Evolutionary conservation across 2,113 vertebrate genomes (phyloP).

Genomic region (Bucco capensis): DNA sequence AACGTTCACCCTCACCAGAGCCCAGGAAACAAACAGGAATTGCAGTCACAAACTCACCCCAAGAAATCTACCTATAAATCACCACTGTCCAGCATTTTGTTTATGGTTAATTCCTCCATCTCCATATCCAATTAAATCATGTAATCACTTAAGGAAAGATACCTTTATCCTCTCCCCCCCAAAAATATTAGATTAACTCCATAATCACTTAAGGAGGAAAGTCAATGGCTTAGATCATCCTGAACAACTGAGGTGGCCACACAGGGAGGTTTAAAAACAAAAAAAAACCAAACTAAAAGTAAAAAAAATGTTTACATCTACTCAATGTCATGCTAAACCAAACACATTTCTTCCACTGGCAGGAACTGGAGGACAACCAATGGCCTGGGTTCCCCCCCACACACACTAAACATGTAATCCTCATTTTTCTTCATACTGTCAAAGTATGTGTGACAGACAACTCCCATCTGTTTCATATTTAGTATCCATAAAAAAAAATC

Average conservation of each 20-base stretch:
- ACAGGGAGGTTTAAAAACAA: slow-evolving; percentile 29
- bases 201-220: not conserved
- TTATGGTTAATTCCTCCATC: not conserved
- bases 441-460: not conserved
- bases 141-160: not conserved
- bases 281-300: too few relatives aligned
- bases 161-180: not conserved
- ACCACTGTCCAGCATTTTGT: not conserved
- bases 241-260: slow-evolving; percentile 7
- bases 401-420: not conserved
- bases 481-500: not conserved
- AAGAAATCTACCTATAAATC: not conserved
- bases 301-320: not conserved
- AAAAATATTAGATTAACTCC: not conserved
- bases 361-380: slow-evolving; percentile 11
- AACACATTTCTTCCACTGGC: not conserved
- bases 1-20: not conserved
- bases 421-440: not conserved
- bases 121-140: not conserved
- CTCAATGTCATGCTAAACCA: not conserved
- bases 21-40: not conserved
- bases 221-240: not conserved
- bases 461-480: not conserved
- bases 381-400: not conserved
- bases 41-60: not conserved